Conservation (phyloP, 92 coral and sea anemone genomes). For the Epizoanthus illoricatus region DNA sequence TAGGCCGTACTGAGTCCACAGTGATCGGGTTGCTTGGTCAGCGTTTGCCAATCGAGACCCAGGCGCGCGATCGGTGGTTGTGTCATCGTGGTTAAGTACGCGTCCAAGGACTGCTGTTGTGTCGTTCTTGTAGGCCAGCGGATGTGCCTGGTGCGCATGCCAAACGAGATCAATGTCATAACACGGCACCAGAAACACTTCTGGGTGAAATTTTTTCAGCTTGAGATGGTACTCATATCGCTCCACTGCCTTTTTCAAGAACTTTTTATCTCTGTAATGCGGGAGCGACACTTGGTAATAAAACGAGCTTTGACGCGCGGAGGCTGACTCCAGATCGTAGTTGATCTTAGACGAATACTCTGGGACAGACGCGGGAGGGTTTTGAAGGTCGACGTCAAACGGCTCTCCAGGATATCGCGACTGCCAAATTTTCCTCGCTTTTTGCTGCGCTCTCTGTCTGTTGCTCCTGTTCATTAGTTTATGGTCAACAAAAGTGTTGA, state of each 20-base stretch:
- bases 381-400: slow-evolving; percentile 50
- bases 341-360: slow-evolving; percentile 26
- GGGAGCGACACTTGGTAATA: slow-evolving; percentile 57
- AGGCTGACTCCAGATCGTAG: slow-evolving; percentile 46
- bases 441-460: slow-evolving; percentile 42
- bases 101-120: slow-evolving; percentile 35
- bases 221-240: slow-evolving; percentile 38
- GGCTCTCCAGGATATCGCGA: slow-evolving; percentile 48
- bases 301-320: slow-evolving; percentile 41
- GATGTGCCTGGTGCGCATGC: slow-evolving; percentile 63
- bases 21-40: slow-evolving; percentile 29
- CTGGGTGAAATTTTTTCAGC: slow-evolving; percentile 40
- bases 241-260: slow-evolving; percentile 37
- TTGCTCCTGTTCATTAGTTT: slow-evolving; percentile 36
- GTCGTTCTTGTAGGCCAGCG: slow-evolving; percentile 48
- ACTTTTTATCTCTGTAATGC: slow-evolving; percentile 44
- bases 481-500: slow-evolving; percentile 54
- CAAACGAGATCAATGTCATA: slow-evolving; percentile 62
- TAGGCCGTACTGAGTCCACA: slow-evolving; percentile 43
- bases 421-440: slow-evolving; percentile 47
- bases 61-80: slow-evolving; percentile 47
- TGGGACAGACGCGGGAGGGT: slow-evolving; percentile 26
- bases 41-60: slow-evolving; percentile 48
- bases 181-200: slow-evolving; percentile 50
- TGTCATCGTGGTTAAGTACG: slow-evolving; percentile 54